Percentiles rank a stretch among this genome's conserved stretches.
Conservation (phyloP, 2,113 vertebrate genomes). For the Chionis minor region DNA sequence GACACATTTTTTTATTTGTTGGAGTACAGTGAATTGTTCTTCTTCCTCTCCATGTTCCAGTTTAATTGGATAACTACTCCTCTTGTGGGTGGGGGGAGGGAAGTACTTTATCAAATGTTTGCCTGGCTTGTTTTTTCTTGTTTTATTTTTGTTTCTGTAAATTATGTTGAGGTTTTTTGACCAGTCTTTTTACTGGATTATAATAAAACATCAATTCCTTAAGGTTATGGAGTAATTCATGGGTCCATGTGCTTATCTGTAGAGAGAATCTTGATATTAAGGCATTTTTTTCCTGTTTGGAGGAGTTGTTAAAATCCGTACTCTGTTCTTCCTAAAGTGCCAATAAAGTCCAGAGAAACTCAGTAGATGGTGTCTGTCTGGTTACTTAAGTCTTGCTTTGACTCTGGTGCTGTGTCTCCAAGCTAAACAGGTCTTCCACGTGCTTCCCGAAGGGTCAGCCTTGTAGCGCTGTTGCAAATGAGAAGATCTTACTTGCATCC, state of each 20-base stretch:
- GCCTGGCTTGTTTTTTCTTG: slow-evolving; percentile 36
- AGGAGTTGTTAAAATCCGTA: slow-evolving; percentile 68
- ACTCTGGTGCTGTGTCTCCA: background rate
- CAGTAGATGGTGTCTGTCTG: slow-evolving; percentile 45
- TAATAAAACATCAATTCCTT: slow-evolving; percentile 42
- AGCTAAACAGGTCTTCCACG: background rate
- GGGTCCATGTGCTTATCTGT: background rate
- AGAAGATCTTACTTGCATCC: background rate
- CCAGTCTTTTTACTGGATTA: slow-evolving; percentile 40
- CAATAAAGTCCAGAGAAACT: slow-evolving; percentile 80
- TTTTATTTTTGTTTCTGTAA: slow-evolving; percentile 72
- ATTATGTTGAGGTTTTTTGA: slow-evolving; percentile 67
- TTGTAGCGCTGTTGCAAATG: accelerated
- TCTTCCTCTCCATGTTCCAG: slow-evolving; percentile 34
- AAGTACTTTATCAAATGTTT: slow-evolving; percentile 39
- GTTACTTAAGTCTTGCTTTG: background rate
- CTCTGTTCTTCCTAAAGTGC: slow-evolving; percentile 75
- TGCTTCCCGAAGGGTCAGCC: background rate
- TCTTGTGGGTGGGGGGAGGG: background rate
- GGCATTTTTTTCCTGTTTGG: slow-evolving; percentile 7
- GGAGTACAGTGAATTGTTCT: slow-evolving; percentile 50
- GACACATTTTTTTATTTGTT: slow-evolving; percentile 67
- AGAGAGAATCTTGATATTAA: slow-evolving; percentile 42
- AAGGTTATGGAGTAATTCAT: slow-evolving; percentile 6
- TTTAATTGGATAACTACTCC: slow-evolving; percentile 41